Percentiles rank a stretch among this genome's conserved stretches.
Conservation (phyloP, 2,113 vertebrate genomes). For the Pycnonotus jocosus region DNA sequence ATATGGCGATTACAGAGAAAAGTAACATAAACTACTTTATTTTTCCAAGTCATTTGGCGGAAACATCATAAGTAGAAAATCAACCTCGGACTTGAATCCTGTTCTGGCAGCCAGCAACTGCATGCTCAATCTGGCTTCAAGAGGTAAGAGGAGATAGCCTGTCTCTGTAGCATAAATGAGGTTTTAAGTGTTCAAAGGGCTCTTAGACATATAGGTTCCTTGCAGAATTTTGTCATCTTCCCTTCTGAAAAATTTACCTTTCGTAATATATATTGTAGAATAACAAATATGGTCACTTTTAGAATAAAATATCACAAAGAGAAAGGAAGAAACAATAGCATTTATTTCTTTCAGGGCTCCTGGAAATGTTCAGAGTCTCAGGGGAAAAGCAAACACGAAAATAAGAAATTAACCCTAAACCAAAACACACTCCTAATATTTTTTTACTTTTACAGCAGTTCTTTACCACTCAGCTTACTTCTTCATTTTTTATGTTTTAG, state of each 20-base stretch:
- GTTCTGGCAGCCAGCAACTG: constrained; percentile 81
- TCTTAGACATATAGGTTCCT: not conserved
- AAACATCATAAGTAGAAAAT: constrained; percentile 80
- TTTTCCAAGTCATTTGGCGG: constrained; percentile 85
- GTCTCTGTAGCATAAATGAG: not conserved
- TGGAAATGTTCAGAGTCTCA: not conserved
- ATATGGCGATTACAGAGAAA: not conserved
- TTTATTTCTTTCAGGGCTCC: not conserved
- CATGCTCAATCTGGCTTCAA: constrained; percentile 73
- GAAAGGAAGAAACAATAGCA: not conserved
- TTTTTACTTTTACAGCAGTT: not conserved
- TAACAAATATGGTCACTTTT: not conserved
- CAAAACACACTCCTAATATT: not conserved
- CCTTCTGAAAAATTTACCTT: not conserved
- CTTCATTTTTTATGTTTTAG: not conserved
- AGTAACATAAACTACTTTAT: not conserved
- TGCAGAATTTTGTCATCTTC: not conserved
- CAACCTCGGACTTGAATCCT: constrained; percentile 90
- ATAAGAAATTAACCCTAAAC: not conserved
- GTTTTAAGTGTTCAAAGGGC: not conserved
- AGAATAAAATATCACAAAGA: not conserved
- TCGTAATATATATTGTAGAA: not conserved
- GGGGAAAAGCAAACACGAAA: not conserved
- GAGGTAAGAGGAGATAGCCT: constrained; percentile 59
- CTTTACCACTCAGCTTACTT: not conserved